Percentiles rank a stretch among this genome's conserved stretches.
These are phyloP conservation scores for Huso huso DNA, from an alignment of 2,797 vertebrate genomes.

Conservation along the genomic window DNA sequence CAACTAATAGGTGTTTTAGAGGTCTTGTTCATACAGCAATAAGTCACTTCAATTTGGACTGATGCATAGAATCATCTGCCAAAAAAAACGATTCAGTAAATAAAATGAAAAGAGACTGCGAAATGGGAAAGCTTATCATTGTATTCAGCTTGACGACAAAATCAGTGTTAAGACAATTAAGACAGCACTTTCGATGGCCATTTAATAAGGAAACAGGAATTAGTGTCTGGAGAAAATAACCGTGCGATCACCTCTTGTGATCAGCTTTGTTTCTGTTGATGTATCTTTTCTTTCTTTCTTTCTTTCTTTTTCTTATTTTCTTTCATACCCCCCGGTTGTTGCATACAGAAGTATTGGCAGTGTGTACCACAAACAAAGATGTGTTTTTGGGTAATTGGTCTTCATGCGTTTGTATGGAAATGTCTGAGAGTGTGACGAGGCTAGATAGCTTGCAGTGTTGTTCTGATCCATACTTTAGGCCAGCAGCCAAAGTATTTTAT, in stretches of 20 bases:
- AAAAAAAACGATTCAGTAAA: too few relatives aligned
- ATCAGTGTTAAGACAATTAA: slow-evolving; percentile 25
- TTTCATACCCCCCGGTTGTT: slow-evolving; percentile 54
- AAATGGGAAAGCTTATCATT: too few relatives aligned
- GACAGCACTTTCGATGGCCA: slow-evolving; percentile 43
- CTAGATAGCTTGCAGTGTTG: slow-evolving; percentile 98
- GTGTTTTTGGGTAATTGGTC: slow-evolving; percentile 88
- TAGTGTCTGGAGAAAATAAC: slow-evolving; percentile 54
- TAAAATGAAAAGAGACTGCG: too few relatives aligned
- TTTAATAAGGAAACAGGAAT: slow-evolving; percentile 57
- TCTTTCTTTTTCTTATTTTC: slow-evolving; percentile 23
- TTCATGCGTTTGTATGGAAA: slow-evolving; percentile 99
- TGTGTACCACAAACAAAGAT: slow-evolving; percentile 91
- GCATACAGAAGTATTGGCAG: slow-evolving; percentile 70
- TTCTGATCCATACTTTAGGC: slow-evolving; percentile 98
- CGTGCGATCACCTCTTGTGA: slow-evolving; percentile 32
- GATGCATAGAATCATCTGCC: too few relatives aligned
- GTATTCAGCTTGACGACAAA: slow-evolving; percentile 3
- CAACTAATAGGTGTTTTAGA: too few relatives aligned
- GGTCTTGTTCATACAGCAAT: too few relatives aligned
- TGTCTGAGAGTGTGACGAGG: slow-evolving; percentile 97
- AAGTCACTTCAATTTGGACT: too few relatives aligned
- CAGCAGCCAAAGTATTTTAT: slow-evolving; percentile 99
- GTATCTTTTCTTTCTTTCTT: background rate
- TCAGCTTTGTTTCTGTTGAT: too few relatives aligned